phyloP scores from a whole-genome alignment of 2,797 vertebrate species.

The Urocyon cinereoargenteus region DNA sequence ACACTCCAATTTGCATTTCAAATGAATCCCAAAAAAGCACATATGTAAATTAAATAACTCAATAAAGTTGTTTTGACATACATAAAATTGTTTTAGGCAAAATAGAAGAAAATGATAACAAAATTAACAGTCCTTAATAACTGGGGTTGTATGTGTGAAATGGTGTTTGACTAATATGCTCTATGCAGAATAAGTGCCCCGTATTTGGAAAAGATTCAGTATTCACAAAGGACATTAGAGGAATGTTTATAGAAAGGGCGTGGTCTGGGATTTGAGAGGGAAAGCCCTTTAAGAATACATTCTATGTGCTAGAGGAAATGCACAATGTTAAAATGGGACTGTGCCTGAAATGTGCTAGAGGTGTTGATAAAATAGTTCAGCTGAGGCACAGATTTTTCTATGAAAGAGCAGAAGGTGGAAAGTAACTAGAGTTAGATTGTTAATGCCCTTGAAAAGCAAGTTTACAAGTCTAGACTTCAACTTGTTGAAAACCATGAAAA shows the following conservation, averaged over 20 bases:
- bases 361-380: rapidly evolving
- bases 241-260: background rate
- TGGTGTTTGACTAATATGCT: background rate
- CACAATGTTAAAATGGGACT: background rate
- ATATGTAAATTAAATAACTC: background rate
- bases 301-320: background rate
- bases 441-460: background rate
- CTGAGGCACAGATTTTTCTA: background rate
- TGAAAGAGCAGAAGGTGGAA: background rate
- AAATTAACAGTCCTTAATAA: background rate
- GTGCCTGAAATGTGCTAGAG: rapidly evolving
- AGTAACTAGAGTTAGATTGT: background rate
- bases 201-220: background rate
- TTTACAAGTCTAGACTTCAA: background rate
- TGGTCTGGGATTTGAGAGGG: background rate
- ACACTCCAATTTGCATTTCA: background rate
- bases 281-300: background rate
- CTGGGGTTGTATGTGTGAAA: background rate
- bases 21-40: background rate
- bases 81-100: background rate
- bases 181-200: background rate
- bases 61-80: background rate
- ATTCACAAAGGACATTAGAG: background rate
- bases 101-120: background rate
- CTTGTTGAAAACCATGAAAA: background rate